These are phyloP conservation scores for Galbula dea DNA, from an alignment of 2,113 vertebrate species.

Conservation along the genomic window DNA sequence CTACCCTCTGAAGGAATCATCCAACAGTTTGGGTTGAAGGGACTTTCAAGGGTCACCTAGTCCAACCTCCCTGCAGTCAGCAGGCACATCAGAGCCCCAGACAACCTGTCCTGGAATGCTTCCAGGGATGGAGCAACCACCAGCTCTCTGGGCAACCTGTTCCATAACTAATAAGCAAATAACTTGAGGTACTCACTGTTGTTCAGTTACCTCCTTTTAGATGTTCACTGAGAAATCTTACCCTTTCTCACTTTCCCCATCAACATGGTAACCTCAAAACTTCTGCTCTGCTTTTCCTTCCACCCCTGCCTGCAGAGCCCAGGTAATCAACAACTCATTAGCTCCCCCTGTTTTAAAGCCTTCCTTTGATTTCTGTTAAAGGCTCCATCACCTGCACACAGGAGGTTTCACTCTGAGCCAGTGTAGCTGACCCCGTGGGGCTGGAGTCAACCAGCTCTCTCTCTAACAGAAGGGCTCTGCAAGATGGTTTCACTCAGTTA, in stretches of 20 bases:
- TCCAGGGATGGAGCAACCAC: background rate
- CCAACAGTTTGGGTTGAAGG: background rate
- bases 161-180: background rate
- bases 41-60: background rate
- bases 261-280: accelerated
- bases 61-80: background rate
- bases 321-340: background rate
- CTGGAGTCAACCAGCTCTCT: background rate
- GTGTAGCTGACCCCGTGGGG: background rate
- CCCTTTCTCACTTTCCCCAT: background rate
- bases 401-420: background rate
- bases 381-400: background rate
- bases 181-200: background rate
- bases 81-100: background rate
- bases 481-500: background rate
- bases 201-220: background rate
- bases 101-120: background rate
- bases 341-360: background rate
- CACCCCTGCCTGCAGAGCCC: background rate
- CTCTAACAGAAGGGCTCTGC: background rate
- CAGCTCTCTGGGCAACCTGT: background rate
- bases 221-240: background rate
- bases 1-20: background rate
- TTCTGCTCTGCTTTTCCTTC: background rate
- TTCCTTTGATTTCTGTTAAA: background rate